These are phyloP conservation scores for Pseudomyrmex sp. DNA, from an alignment of 1,140 invertebrate species.

Conservation along the genomic window DNA sequence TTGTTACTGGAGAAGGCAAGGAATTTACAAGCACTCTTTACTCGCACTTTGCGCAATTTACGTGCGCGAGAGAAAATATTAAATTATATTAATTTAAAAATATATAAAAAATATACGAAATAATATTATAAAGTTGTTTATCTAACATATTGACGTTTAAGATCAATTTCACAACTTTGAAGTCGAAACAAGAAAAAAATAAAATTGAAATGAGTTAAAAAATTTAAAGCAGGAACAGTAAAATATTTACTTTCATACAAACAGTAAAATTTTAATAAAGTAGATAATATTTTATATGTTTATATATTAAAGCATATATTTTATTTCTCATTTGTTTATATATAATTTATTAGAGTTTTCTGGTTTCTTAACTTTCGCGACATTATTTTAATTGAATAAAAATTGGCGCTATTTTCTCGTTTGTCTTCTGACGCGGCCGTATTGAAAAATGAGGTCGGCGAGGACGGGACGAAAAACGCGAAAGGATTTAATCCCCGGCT, in stretches of 20 bases:
- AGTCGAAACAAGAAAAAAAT: no score
- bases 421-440: slow-evolving; percentile 16
- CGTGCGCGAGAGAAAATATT: neutral
- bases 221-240: neutral
- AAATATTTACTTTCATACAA: neutral
- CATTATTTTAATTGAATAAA: slow-evolving; percentile 28
- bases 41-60: slow-evolving; percentile 11
- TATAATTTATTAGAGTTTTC: neutral
- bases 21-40: neutral
- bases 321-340: no score
- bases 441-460: slow-evolving; percentile 41
- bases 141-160: no score
- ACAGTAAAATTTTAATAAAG: neutral
- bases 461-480: slow-evolving; percentile 34
- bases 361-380: neutral
- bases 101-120: neutral
- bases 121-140: neutral
- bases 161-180: no score
- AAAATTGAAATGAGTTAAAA: neutral
- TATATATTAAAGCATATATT: no score
- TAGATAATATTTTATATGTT: neutral
- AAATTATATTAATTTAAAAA: neutral
- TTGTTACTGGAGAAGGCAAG: slow-evolving; percentile 78
- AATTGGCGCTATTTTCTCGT: slow-evolving; percentile 30
- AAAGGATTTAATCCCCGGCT: slow-evolving; percentile 53